Percentiles rank a stretch among this genome's conserved stretches.
These are phyloP conservation scores for Idaea straminata DNA, from an alignment of 2,888 invertebrate species.

Conservation along the genomic window DNA sequence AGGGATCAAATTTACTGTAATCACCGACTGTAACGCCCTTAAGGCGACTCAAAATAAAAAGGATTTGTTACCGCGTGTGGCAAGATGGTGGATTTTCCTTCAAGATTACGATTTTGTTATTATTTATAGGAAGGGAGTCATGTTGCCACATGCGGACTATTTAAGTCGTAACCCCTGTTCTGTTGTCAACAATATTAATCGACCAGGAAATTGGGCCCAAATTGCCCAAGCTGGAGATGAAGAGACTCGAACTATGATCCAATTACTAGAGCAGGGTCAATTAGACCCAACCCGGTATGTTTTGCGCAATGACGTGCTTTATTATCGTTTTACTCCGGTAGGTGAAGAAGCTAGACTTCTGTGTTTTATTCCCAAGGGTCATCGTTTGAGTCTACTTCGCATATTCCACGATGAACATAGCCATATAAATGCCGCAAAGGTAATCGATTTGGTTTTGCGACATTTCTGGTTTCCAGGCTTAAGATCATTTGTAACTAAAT, in stretches of 20 bases:
- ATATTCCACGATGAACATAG: slow-evolving; percentile 26
- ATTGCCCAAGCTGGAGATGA: background rate
- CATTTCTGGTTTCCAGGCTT: too few species aligned
- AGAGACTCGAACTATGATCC: slow-evolving; percentile 1
- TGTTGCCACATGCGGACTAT: too few species aligned
- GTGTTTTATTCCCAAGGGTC: slow-evolving; percentile 19
- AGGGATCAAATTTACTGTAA: background rate
- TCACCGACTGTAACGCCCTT: slow-evolving; percentile 8
- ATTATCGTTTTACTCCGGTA: background rate
- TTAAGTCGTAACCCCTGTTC: too few species aligned
- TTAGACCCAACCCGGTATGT: too few species aligned
- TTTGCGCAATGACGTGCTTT: background rate
- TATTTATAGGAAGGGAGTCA: too few species aligned
- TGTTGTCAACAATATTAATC: slow-evolving; percentile 3
- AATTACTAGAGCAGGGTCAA: background rate
- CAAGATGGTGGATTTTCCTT: too few species aligned
- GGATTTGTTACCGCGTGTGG: slow-evolving; percentile 4
- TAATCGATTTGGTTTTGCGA: slow-evolving; percentile 13
- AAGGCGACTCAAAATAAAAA: slow-evolving; percentile 8
- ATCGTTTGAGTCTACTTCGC: too few species aligned
- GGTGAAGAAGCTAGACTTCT: slow-evolving; percentile 8
- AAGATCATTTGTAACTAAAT: slow-evolving; percentile 17
- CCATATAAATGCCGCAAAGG: background rate
- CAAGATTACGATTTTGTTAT: too few species aligned
- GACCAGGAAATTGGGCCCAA: slow-evolving; percentile 1